Evolutionary conservation across 2,888 invertebrate species (phyloP).

Genomic region (Heliothis peltigera): DNA sequence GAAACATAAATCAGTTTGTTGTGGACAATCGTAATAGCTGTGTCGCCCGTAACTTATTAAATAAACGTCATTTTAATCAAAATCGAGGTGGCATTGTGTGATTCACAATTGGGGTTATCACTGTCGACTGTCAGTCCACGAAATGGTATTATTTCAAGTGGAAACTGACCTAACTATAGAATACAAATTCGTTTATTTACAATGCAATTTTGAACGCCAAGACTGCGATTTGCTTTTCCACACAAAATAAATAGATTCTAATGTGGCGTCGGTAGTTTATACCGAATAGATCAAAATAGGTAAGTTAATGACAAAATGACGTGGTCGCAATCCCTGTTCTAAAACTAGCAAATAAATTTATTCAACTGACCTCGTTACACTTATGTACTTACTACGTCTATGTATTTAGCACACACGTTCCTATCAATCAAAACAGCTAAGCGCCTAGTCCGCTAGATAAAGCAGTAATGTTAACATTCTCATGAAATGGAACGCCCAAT

Average conservation of each 20-base stretch:
- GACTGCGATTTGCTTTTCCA: too few relatives aligned
- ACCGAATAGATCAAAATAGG: too few relatives aligned
- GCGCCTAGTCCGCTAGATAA: slow-evolving; percentile 11
- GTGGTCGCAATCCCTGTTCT: too few relatives aligned
- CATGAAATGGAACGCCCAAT: slow-evolving; percentile 30
- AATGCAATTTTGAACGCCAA: too few relatives aligned
- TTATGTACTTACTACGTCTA: background rate
- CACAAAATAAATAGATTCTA: too few relatives aligned
- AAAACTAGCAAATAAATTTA: too few relatives aligned
- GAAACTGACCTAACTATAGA: slow-evolving; percentile 25
- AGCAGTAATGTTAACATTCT: slow-evolving; percentile 14
- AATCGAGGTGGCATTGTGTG: slow-evolving; percentile 54
- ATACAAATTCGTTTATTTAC: background rate
- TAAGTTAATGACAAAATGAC: too few relatives aligned
- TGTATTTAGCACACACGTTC: background rate
- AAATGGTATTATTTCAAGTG: slow-evolving; percentile 37
- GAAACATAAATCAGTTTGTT: slow-evolving; percentile 69
- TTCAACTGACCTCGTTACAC: background rate
- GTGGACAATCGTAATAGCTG: slow-evolving; percentile 70
- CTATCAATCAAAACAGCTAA: slow-evolving; percentile 35
- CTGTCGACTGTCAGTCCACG: slow-evolving; percentile 26
- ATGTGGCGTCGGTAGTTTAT: too few relatives aligned
- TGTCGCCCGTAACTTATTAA: slow-evolving; percentile 64
- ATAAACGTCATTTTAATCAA: slow-evolving; percentile 63
- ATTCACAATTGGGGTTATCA: slow-evolving; percentile 50